phyloP scores from a whole-genome alignment of 2,888 invertebrate species.

The Apamea anceps region DNA sequence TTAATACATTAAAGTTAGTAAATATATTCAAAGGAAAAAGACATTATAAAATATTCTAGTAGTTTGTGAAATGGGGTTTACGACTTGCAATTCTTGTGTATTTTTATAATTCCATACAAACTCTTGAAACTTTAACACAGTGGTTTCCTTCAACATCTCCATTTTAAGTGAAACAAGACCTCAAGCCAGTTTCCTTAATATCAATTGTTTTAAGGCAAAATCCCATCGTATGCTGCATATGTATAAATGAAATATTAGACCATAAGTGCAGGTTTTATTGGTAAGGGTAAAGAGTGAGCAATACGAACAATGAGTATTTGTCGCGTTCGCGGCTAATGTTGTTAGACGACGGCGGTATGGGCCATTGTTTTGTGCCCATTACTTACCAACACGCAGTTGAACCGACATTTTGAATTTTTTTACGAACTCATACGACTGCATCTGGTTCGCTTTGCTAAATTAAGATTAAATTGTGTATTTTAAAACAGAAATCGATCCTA shows the following conservation, averaged over 20 bases:
- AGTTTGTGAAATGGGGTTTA: background rate
- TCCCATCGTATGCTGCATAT: constrained; percentile 57
- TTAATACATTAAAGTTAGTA: background rate
- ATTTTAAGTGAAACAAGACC: constrained; percentile 46
- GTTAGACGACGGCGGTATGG: constrained; percentile 59
- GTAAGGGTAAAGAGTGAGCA: constrained; percentile 59
- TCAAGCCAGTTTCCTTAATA: constrained; percentile 40
- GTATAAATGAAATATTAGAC: constrained; percentile 71
- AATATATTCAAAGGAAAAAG: background rate
- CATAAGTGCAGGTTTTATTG: constrained; percentile 67
- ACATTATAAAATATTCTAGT: background rate
- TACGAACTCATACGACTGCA: background rate
- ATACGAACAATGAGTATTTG: constrained; percentile 72
- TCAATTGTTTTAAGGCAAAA: constrained; percentile 54
- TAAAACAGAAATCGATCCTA: background rate
- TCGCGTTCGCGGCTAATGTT: constrained; percentile 64
- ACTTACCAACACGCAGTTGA: constrained; percentile 51
- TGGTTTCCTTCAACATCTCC: constrained; percentile 26
- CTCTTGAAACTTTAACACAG: constrained; percentile 9
- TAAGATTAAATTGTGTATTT: background rate
- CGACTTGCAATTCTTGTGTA: background rate
- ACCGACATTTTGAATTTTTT: constrained; percentile 53
- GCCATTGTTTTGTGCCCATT: constrained; percentile 68
- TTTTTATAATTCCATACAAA: constrained; percentile 10
- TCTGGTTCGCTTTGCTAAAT: constrained; percentile 10